Percentiles rank a stretch among this genome's conserved stretches.
phyloP scores from a whole-genome alignment of 2,797 vertebrate genomes.

The Eospalax fontanierii region DNA sequence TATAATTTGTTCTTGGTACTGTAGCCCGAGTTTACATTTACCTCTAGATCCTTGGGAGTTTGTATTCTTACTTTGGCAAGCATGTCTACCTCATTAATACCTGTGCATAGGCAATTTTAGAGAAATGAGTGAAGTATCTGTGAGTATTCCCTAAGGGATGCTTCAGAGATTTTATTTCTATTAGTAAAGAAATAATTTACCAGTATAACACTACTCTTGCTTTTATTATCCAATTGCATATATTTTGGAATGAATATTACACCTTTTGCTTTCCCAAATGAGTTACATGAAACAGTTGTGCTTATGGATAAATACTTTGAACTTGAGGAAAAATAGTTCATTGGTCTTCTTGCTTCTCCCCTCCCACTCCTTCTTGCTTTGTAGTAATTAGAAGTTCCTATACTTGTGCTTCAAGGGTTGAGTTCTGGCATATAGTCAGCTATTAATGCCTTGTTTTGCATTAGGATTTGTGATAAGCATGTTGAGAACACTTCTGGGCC shows the following conservation, averaged over 20 bases:
- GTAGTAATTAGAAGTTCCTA: conserved; percentile 49
- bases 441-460: conserved; percentile 57
- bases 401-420: conserved; percentile 6
- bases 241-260: conserved; percentile 67
- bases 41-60: conserved; percentile 59
- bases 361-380: not conserved
- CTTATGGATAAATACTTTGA: conserved; percentile 71
- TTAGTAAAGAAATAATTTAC: conserved; percentile 62
- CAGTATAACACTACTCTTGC: conserved; percentile 45
- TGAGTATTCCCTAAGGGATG: conserved; percentile 35
- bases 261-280: conserved; percentile 58
- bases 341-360: not conserved
- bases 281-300: conserved; percentile 62
- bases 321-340: conserved; percentile 52
- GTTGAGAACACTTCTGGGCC: conserved; percentile 56
- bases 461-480: conserved; percentile 64
- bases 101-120: conserved; percentile 57
- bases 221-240: conserved; percentile 70
- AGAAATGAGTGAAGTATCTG: conserved; percentile 16
- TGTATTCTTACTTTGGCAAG: conserved; percentile 51
- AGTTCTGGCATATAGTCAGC: conserved; percentile 20
- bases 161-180: conserved; percentile 67
- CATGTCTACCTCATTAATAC: conserved; percentile 25
- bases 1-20: conserved; percentile 67
- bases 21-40: conserved; percentile 1